Base-by-base conservation (phyloP, 2,888 invertebrate genomes). In the Scaptomyza reducta region DNA sequence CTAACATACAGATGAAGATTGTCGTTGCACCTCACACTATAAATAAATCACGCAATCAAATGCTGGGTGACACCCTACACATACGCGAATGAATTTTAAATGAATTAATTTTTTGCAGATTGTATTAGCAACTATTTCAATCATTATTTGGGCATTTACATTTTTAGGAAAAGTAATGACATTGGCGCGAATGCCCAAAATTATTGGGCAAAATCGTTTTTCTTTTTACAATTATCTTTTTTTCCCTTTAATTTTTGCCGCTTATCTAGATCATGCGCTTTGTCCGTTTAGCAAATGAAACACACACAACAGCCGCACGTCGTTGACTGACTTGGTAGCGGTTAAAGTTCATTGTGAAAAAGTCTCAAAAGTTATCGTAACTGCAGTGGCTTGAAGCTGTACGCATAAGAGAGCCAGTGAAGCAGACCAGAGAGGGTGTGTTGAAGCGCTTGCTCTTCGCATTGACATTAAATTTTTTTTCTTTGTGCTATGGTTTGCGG, bases 1-100 rank as follows among this genome's bases (percentile, higher is more conserved):
- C 41, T 53, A 58, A 87, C 77, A 76, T 82, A 70, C 70, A 76
- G 79, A 64, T 80, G 65, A 69, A 68, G 66, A 59, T n/a, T n/a
- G 35, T 7, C 35, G 7, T 35, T 35, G n/a, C 35, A 35, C 35
- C n/a, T n/a, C 35, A 35, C n/a, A n/a, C 35, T 4, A 35, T 13
- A 2, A 13, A 35, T 35, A n/a, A 35, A 13, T 35, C 33, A 35
- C 33, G 33, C 33, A n/a, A 35, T 6, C 35, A 22, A 22, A 35
- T n/a, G 5, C 35, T n/a, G n/a, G n/a, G 6, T n/a, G 6, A 5
- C 22, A 35, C 6, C n/a, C 35, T 6, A 5, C 35, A 35, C n/a
- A 35, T 7, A 35, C 35, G n/a, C 35, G 35, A 29, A 29, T 10
- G 10, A 10, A 9, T 31, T 10, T 31, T 31, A 3, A 31, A 10